These are phyloP conservation scores for Myiopsitta monachus DNA, from an alignment of 2,113 vertebrate species.

Conservation along the genomic window DNA sequence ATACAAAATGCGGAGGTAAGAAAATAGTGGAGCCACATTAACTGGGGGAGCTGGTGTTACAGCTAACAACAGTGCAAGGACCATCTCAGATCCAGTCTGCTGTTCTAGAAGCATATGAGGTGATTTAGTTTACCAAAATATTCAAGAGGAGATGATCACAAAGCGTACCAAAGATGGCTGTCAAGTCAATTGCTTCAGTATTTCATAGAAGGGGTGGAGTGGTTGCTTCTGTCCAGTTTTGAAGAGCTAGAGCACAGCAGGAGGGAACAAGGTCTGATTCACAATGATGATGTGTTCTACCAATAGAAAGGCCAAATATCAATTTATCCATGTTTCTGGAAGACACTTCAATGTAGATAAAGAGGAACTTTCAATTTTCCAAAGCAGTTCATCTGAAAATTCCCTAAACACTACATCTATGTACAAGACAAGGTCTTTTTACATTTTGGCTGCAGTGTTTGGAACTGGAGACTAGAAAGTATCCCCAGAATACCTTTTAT, in stretches of 20 bases:
- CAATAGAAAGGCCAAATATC: neutral
- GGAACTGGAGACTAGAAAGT: neutral
- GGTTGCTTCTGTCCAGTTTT: neutral
- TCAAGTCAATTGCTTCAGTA: neutral
- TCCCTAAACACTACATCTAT: neutral
- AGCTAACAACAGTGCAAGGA: neutral
- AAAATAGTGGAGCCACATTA: neutral
- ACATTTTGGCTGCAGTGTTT: slow-evolving; percentile 1
- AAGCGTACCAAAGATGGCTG: neutral
- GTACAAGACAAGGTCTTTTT: neutral
- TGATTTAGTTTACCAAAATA: neutral
- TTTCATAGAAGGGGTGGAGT: neutral
- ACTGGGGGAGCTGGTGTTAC: neutral
- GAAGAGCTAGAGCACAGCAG: neutral
- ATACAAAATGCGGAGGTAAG: neutral
- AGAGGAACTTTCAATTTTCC: neutral
- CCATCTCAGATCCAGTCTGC: neutral
- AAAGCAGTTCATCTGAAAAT: neutral
- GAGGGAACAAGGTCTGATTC: neutral
- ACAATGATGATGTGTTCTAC: fast-evolving
- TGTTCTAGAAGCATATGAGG: neutral
- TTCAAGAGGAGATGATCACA: neutral
- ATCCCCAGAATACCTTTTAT: neutral
- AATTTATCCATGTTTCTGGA: neutral
- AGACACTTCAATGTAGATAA: neutral